These are phyloP conservation scores for Anabas testudineus DNA, from an alignment of 2,797 vertebrate genomes.

Conservation along the genomic window DNA sequence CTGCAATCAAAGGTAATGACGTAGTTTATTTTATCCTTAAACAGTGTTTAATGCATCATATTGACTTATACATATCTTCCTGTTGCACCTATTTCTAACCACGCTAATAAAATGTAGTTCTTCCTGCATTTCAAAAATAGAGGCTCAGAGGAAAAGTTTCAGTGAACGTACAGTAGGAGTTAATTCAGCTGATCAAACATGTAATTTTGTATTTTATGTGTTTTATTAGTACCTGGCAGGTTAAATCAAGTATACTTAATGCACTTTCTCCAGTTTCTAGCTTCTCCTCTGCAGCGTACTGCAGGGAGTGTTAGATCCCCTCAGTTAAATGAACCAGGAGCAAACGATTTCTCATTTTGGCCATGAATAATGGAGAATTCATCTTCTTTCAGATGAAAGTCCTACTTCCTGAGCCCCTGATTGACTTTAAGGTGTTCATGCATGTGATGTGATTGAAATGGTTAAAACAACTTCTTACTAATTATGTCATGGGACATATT, in stretches of 20 bases:
- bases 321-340: conserved; percentile 57
- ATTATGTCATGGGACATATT: conserved; percentile 50
- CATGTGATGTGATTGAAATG: conserved; percentile 47
- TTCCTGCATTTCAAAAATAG: background rate
- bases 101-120: background rate
- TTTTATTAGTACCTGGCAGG: background rate
- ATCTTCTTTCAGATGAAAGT: conserved; percentile 66
- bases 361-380: conserved; percentile 67
- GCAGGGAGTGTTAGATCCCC: conserved; percentile 34
- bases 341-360: conserved; percentile 65
- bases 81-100: background rate
- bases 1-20: conserved; percentile 89
- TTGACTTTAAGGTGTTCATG: conserved; percentile 62
- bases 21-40: background rate
- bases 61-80: background rate
- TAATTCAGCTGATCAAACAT: conserved; percentile 9
- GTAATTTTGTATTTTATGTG: conserved; percentile 14
- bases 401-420: conserved; percentile 41
- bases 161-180: background rate
- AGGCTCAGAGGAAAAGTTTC: background rate
- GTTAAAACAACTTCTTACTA: conserved; percentile 38
- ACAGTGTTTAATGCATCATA: background rate
- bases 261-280: conserved; percentile 26
- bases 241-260: conserved; percentile 26
- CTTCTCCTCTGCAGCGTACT: conserved; percentile 12